phyloP scores from a whole-genome alignment of 2,888 invertebrate species.

The Monoplex corrugatus region DNA sequence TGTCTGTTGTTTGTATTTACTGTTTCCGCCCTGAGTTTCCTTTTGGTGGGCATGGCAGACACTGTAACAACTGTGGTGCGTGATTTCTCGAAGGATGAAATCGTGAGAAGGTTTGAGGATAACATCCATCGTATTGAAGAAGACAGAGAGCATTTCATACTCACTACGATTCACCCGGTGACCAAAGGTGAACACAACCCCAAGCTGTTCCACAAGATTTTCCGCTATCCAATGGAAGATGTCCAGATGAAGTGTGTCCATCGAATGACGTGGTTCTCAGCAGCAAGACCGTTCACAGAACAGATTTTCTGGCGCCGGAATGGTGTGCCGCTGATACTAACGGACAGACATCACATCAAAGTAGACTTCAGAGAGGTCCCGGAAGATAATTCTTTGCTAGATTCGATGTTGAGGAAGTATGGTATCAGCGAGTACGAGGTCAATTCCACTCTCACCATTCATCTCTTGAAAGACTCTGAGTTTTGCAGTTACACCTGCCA shows the following conservation, averaged over 20 bases:
- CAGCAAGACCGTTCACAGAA: not conserved
- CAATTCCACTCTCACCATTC: slow-evolving; percentile 23
- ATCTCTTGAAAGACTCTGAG: slow-evolving; percentile 15
- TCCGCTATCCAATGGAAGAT: slow-evolving; percentile 28
- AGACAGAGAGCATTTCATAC: not conserved
- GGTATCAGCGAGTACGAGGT: slow-evolving; percentile 31
- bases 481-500: slow-evolving; percentile 37
- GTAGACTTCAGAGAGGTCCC: slow-evolving; percentile 13
- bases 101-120: slow-evolving; percentile 3
- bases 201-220: not conserved
- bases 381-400: not conserved
- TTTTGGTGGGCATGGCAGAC: not conserved
- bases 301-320: slow-evolving; percentile 25
- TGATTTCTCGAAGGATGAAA: not conserved
- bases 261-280: not conserved
- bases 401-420: not conserved
- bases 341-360: slow-evolving; percentile 18
- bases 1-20: not conserved
- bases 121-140: slow-evolving; percentile 10
- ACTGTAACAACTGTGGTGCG: not conserved
- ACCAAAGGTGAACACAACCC: not conserved
- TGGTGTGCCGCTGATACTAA: not conserved
- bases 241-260: slow-evolving; percentile 23
- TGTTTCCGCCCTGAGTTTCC: not conserved
- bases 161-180: not conserved